Conservation (phyloP, 92 coral and sea anemone species). For the Desmophyllum pertusum region DNA sequence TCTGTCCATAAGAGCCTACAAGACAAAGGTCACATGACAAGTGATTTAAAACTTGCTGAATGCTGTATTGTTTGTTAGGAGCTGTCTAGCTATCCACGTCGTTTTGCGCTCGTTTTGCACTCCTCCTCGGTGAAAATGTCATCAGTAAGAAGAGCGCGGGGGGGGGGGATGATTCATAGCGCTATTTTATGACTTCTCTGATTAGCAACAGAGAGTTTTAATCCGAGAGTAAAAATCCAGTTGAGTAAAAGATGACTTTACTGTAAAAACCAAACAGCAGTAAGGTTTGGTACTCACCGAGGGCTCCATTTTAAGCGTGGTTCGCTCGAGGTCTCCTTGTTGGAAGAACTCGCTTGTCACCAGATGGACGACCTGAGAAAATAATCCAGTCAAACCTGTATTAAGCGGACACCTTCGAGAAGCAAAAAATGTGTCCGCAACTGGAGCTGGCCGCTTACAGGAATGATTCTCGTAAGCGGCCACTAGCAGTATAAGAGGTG, state of each 20-base stretch:
- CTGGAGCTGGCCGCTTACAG: no score
- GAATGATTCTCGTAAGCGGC: no score
- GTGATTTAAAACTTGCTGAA: not conserved
- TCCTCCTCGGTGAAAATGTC: no score
- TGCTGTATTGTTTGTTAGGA: not conserved
- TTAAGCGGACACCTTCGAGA: no score
- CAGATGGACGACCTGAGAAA: slow-evolving; percentile 83
- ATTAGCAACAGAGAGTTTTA: not conserved
- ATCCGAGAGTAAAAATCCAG: not conserved
- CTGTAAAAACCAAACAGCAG: not conserved
- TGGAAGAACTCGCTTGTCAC: slow-evolving; percentile 97
- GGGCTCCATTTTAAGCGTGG: slow-evolving; percentile 84
- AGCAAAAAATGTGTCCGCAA: no score
- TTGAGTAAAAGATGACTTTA: no score
- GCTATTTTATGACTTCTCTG: not conserved
- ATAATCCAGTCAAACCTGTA: not conserved
- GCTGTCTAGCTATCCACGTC: not conserved
- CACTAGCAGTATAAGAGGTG: no score
- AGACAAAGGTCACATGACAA: not conserved
- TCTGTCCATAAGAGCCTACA: slow-evolving; percentile 96
- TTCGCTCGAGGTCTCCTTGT: slow-evolving; percentile 98
- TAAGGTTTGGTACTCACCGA: slow-evolving; percentile 42
- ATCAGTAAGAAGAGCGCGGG: no score
- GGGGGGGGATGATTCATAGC: not conserved
- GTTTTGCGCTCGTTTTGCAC: no score